Base-by-base conservation (phyloP, 2,888 invertebrate species). In the Pteria penguin region DNA sequence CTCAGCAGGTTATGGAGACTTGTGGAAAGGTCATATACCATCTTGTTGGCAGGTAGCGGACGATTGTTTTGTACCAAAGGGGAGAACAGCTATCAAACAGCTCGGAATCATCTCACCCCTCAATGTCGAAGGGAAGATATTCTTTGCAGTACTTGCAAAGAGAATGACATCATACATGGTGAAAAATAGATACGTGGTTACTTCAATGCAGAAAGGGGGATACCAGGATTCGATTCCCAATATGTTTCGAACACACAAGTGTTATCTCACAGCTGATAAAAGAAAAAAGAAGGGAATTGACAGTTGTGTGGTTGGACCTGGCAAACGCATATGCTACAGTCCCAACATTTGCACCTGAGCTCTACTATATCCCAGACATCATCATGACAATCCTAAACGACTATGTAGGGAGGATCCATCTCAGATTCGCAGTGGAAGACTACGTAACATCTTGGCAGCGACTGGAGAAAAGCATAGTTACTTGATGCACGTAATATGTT, bases 61-160 rank as follows among this genome's bases (percentile, higher is more conserved):
- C 11, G 69, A 68, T 14, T 61, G 55, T 22, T 77, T 75, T 52
- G 55, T 68, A 2, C 77, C 75, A 24, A 79, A 79, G 54, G 75
- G 76, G 45, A 36, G 74, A 1, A 58, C n/a, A 14, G 26, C n/a
- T 14, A 73, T 82, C 31, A 72, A 45, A n/a, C n/a, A n/a, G n/a
- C n/a, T n/a, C n/a, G n/a, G n/a, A n/a, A n/a, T n/a, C n/a, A n/a
- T n/a, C n/a, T 11, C 75, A 82, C 45, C 75, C 77, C 71, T 36
- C 22, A 74, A 72, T 24, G 76, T 80, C 0, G 78, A 82, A 62
- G 69, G 76, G 5, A 78, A 80, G 62, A 78, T 78, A 27, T 80
- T 76, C 58, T 78, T 77, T 62, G 36, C 75, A 22, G 65, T 82
- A n/a, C 31, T 73, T 62, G 72, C 76, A 33, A 66, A 33, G 27